Conservation (phyloP, 2,797 vertebrate species). For the Channallabes apus region DNA sequence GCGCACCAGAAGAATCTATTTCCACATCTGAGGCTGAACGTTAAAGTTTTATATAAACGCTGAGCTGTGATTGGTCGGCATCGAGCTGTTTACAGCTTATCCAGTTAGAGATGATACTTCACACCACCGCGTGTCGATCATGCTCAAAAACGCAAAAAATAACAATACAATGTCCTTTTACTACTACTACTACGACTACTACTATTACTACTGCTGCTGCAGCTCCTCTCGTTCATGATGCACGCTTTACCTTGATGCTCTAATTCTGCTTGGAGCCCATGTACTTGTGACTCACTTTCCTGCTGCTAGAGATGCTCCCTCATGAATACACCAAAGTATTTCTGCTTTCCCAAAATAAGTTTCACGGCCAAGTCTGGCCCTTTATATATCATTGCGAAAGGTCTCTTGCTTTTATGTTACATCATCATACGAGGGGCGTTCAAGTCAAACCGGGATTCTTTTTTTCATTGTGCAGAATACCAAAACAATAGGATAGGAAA, state of each 20-base stretch:
- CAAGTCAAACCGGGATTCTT: too few species aligned
- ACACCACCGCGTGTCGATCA: neutral
- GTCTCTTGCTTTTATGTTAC: slow-evolving; percentile 4
- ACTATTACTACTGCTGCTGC: neutral
- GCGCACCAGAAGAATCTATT: neutral
- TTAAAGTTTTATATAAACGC: neutral
- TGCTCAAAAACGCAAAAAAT: neutral
- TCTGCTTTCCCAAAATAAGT: neutral
- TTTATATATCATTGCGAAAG: neutral
- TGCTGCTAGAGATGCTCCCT: slow-evolving; percentile 3
- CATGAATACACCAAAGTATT: neutral
- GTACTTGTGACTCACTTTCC: slow-evolving; percentile 2
- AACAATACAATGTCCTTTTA: neutral
- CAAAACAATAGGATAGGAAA: neutral
- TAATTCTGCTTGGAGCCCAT: neutral
- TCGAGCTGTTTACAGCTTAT: neutral
- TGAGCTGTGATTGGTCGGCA: neutral
- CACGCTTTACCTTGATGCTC: neutral
- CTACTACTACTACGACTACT: neutral
- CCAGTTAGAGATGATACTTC: neutral
- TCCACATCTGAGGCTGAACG: neutral
- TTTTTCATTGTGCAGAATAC: too few species aligned
- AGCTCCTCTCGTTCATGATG: neutral
- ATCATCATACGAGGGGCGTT: neutral
- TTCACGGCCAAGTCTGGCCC: neutral